Conservation (phyloP, 2,797 vertebrate species). For the Enteromius viviparus region DNA sequence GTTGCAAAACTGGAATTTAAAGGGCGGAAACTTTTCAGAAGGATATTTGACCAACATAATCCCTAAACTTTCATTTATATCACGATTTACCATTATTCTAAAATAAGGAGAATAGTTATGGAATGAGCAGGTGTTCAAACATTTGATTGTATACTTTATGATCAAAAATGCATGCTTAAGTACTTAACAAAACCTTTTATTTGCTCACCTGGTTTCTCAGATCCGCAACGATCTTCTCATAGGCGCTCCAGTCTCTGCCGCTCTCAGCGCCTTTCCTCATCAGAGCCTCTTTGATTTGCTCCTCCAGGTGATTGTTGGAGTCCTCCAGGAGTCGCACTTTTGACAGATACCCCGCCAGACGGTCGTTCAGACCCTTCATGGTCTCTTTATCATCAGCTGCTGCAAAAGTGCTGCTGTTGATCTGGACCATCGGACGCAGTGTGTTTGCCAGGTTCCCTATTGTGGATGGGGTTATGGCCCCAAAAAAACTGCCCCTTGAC, state of each 20-base stretch:
- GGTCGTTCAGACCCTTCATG: slow-evolving; percentile 73
- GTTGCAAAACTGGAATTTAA: background rate
- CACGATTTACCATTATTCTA: background rate
- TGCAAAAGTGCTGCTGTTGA: slow-evolving; percentile 15
- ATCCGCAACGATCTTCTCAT: slow-evolving; percentile 70
- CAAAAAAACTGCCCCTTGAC: slow-evolving; percentile 34
- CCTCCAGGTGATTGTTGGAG: slow-evolving; percentile 69
- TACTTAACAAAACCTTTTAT: background rate
- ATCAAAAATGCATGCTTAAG: background rate
- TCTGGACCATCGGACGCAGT: slow-evolving; percentile 30
- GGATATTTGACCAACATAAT: background rate
- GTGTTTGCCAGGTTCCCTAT: slow-evolving; percentile 27
- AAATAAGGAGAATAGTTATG: background rate
- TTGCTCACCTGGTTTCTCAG: slow-evolving; percentile 75
- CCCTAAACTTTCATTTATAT: background rate
- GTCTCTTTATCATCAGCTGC: slow-evolving; percentile 69
- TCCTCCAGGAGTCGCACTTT: slow-evolving; percentile 71
- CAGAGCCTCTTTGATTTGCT: slow-evolving; percentile 70
- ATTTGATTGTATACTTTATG: background rate
- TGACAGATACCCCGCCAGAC: slow-evolving; percentile 73
- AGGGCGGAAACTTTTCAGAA: background rate
- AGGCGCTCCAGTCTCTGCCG: slow-evolving; percentile 73
- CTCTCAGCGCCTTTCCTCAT: slow-evolving; percentile 63
- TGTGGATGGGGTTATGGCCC: slow-evolving; percentile 26
- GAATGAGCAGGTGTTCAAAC: background rate